Evolutionary conservation across 1,140 invertebrate genomes (phyloP).

Genomic region (Orchestia grillus): DNA sequence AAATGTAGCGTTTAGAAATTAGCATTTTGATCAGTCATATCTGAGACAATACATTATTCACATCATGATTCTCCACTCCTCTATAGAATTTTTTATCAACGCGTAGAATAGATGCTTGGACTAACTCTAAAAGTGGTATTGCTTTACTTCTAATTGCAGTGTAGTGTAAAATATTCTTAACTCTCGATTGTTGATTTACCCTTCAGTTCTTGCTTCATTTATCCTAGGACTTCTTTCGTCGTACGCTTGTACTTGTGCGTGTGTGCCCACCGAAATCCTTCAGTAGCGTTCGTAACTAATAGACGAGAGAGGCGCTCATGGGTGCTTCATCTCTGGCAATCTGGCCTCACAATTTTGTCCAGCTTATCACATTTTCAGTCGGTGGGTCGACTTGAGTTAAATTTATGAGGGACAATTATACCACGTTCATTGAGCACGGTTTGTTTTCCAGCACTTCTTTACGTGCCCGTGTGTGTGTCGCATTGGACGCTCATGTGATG

Average conservation of each 20-base stretch:
- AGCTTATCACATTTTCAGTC: neutral
- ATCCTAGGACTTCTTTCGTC: neutral
- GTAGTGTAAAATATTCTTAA: neutral
- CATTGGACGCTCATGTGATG: neutral
- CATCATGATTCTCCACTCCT: neutral
- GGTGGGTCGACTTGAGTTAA: neutral
- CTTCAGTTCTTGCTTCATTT: neutral
- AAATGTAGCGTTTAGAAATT: neutral
- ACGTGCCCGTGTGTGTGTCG: neutral
- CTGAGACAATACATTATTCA: neutral
- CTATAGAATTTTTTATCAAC: neutral
- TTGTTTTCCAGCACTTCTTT: neutral
- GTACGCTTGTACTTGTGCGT: neutral
- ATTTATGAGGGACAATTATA: neutral
- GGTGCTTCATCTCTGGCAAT: neutral
- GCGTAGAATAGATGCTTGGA: neutral
- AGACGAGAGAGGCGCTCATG: neutral
- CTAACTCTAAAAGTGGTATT: neutral
- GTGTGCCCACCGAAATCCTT: neutral
- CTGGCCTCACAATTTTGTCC: neutral
- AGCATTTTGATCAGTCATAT: neutral
- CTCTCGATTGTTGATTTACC: neutral
- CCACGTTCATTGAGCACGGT: neutral
- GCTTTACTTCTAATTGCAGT: neutral
- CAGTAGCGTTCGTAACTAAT: neutral